Evolutionary conservation across 2,113 vertebrate species (phyloP), one percentile per base, ranked within the genome.

Genomic region (Larimichthys polyactis): DNA sequence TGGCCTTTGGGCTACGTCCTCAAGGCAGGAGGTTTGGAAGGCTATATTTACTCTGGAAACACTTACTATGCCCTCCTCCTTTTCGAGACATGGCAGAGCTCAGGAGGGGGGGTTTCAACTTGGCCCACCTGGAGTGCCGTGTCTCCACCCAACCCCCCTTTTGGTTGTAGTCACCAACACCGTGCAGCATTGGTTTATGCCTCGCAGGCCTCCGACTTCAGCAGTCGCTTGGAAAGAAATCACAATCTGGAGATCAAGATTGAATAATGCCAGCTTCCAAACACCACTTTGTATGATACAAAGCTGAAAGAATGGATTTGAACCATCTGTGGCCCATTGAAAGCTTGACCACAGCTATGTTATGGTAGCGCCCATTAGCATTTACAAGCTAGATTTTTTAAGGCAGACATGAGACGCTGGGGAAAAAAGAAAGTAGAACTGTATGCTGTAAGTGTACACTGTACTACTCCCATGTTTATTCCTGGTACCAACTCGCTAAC

Each of bases 21-120:
- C 7, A 29, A 83, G 92, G 93, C 85, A n/a, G 76, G 73, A 86
- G 70, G 83, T 73, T 93, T 91, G 82, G 87, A 91, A 92, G 83
- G 76, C 84, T 89, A 57, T 92, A 85, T 94, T 93, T 91, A 85
- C 87, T 93, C 90, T 93, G 92, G 89, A 93, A 91, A 79, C 87
- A 87, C 90, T 92, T 91, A 91, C 85, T 60, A 62, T 58, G 49
- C 74, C 72, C 79, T 84, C 83, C 90, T 87, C 79, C 84, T 85
- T 71, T 89, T 96, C 92, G 66, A 92, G 83, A 87, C 86, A 86
- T 88, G 73, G 78, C 78, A 87, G 55, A 85, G 64, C 1, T 87
- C 89, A 79, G 14, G 49, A 51, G 73, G 89, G 75, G 75, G 36
- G 60, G 63, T 46, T 82, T 78, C 82, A 90, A 82, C 81, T 81